Percentiles rank a stretch among this genome's conserved stretches.
Evolutionary conservation across 2,797 vertebrate species (phyloP).

Genomic region (Micrastur ruficollis): DNA sequence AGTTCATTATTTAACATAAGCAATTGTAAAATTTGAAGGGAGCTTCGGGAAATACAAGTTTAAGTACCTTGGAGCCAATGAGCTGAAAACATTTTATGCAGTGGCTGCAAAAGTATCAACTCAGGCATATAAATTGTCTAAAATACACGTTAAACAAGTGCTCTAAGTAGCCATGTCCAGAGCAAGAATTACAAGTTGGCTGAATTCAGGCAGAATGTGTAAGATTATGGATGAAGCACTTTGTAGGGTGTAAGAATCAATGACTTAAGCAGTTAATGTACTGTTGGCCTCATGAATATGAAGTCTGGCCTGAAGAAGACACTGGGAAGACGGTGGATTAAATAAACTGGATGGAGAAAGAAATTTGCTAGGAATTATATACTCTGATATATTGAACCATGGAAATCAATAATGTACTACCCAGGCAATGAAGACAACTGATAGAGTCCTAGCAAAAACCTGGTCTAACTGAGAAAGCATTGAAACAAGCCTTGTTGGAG

Average conservation of each 20-base stretch:
- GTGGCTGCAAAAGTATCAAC: background rate
- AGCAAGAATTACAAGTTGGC: background rate
- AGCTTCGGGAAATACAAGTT: background rate
- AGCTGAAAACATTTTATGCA: slow-evolving; percentile 31
- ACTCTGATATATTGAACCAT: background rate
- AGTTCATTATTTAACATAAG: background rate
- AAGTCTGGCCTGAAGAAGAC: background rate
- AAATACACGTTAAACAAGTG: slow-evolving; percentile 31
- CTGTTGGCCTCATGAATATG: slow-evolving; percentile 19
- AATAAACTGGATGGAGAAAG: slow-evolving; percentile 18
- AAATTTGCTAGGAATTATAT: slow-evolving; percentile 14
- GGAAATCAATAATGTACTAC: slow-evolving; percentile 2
- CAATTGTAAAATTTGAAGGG: background rate
- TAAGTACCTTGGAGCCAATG: background rate
- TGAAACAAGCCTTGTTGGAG: background rate
- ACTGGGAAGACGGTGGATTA: background rate
- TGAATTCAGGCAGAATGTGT: slow-evolving; percentile 22
- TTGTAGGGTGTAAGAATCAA: slow-evolving; percentile 25
- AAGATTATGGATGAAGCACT: slow-evolving; percentile 42
- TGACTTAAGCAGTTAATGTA: slow-evolving; percentile 41
- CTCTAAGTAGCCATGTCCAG: slow-evolving; percentile 14
- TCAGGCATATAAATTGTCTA: slow-evolving; percentile 37
- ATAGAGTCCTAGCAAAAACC: background rate
- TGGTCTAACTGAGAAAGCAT: background rate
- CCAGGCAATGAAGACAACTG: background rate